Conservation (phyloP, 2,888 invertebrate genomes). For the Trachelus stipa region DNA sequence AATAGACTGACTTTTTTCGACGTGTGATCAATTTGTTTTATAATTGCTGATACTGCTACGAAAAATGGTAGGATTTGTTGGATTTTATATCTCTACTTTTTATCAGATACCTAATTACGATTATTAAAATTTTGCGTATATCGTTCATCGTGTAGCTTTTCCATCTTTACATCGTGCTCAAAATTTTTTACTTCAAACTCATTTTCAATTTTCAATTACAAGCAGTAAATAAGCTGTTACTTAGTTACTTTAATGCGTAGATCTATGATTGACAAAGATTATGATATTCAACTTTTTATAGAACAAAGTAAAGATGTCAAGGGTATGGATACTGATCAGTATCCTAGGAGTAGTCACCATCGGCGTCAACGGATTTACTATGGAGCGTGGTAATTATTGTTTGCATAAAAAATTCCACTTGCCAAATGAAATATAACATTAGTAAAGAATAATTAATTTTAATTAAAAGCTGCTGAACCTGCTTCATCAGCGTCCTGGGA, state of each 20-base stretch:
- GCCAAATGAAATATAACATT: background rate
- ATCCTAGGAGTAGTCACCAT: conserved; percentile 24
- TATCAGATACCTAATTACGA: too few relatives aligned
- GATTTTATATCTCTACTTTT: background rate
- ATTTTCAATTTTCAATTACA: too few relatives aligned
- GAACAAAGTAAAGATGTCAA: conserved; percentile 14
- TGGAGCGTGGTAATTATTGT: conserved; percentile 16
- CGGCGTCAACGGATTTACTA: conserved; percentile 20
- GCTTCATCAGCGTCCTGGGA: conserved; percentile 10
- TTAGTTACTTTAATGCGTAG: too few relatives aligned
- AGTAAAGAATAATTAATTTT: background rate
- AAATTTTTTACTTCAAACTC: too few relatives aligned
- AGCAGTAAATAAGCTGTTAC: too few relatives aligned
- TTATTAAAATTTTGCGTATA: too few relatives aligned
- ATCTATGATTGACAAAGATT: background rate
- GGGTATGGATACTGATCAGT: conserved; percentile 26
- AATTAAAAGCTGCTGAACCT: background rate
- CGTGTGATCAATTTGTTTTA: background rate
- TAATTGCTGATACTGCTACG: background rate
- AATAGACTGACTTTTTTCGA: background rate
- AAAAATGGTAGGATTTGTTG: background rate
- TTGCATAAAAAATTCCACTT: background rate
- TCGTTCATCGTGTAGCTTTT: too few relatives aligned
- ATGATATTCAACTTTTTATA: background rate
- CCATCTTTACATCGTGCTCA: too few relatives aligned